phyloP scores from a whole-genome alignment of 2,113 vertebrate genomes.

The Mesembrinibis cayennensis region DNA sequence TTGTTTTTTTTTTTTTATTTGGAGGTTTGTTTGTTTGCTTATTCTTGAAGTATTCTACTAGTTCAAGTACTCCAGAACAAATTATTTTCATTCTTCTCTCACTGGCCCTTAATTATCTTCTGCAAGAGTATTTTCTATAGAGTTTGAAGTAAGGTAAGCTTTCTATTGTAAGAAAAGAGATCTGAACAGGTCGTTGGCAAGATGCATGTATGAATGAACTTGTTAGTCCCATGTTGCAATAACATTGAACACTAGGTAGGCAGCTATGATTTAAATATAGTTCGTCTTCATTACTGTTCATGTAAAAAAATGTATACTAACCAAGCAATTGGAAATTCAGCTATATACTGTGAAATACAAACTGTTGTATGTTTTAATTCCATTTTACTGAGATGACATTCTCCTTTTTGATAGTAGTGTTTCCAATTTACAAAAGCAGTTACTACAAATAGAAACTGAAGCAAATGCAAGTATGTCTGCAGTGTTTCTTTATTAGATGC shows the following conservation, averaged over 20 bases:
- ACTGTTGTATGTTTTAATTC: not conserved
- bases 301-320: not conserved
- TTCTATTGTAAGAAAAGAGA: not conserved
- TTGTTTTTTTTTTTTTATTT: not conserved
- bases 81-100: not conserved
- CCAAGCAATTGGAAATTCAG: not conserved
- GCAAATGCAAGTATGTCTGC: not conserved
- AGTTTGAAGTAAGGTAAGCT: not conserved
- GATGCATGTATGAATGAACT: not conserved
- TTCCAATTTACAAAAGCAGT: not conserved
- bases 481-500: not conserved
- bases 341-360: not conserved
- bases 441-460: not conserved
- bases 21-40: not conserved
- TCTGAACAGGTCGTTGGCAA: not conserved
- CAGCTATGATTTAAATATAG: not conserved
- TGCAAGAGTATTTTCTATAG: not conserved
- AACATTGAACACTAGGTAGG: not conserved
- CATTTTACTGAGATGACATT: not conserved
- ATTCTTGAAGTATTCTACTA: not conserved
- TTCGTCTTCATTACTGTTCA: not conserved
- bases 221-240: not conserved
- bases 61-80: not conserved
- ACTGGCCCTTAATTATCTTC: not conserved
- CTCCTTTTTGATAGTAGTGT: not conserved